A percentile compares a stretch with the other conserved stretches of the same genome.
Conservation (phyloP, 2,888 invertebrate species). For the Caradrina kadenii region DNA sequence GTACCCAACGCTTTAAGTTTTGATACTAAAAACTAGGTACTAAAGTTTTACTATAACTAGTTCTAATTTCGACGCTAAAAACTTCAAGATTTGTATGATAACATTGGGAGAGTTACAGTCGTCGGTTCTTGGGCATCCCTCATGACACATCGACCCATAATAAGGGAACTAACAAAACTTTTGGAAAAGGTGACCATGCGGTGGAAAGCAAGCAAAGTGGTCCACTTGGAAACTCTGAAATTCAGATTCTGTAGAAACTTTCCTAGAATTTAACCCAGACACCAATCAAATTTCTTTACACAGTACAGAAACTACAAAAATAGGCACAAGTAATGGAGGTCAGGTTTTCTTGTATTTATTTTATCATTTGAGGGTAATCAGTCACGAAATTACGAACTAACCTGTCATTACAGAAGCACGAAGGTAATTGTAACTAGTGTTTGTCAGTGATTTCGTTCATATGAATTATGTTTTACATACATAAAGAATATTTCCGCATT, state of each 20-base stretch:
- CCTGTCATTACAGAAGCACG: conserved; percentile 42
- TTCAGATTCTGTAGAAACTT: conserved; percentile 31
- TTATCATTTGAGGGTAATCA: conserved; percentile 53
- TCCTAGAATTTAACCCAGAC: conserved; percentile 8
- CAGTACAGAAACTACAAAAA: conserved; percentile 26
- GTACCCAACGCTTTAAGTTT: conserved; percentile 24
- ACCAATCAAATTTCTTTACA: conserved; percentile 8
- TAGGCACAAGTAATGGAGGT: conserved; percentile 18
- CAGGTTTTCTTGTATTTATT: conserved; percentile 48
- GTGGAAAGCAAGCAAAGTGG: conserved; percentile 36
- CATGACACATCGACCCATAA: conserved; percentile 40
- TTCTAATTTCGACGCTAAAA: conserved; percentile 26
- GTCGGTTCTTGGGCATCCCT: conserved; percentile 19
- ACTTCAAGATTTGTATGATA: conserved; percentile 26
- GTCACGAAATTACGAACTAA: conserved; percentile 57
- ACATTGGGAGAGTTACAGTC: conserved; percentile 17
- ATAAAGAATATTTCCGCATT: neutral
- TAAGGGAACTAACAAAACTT: conserved; percentile 38
- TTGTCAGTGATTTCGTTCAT: conserved; percentile 3
- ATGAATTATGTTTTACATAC: neutral
- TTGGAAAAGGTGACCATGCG: conserved; percentile 41
- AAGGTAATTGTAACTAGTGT: conserved; percentile 17
- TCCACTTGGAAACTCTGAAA: conserved; percentile 29
- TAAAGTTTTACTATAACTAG: conserved; percentile 21
- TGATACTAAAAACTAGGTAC: conserved; percentile 13